Percentiles rank a stretch among this genome's conserved stretches.
Evolutionary conservation across 1,140 invertebrate species (phyloP).

Genomic region (Hyles euphorbiae): DNA sequence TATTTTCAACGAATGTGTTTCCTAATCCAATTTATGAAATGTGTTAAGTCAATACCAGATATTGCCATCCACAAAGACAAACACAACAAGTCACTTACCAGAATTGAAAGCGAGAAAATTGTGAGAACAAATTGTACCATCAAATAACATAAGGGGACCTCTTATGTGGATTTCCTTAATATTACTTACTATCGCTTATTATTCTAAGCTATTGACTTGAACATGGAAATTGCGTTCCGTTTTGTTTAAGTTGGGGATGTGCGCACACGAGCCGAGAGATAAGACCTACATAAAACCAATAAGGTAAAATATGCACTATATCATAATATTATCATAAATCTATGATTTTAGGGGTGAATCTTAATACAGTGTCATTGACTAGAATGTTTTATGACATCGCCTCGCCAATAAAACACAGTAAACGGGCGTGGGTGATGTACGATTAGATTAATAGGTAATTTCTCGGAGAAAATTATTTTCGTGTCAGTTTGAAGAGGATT

Average conservation of each 20-base stretch:
- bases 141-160: conserved; percentile 23
- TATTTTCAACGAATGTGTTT: too few species aligned
- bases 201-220: conserved; percentile 71
- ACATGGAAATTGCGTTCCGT: conserved; percentile 69
- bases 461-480: too few species aligned
- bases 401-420: background rate
- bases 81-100: too few species aligned
- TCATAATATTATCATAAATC: conserved; percentile 43
- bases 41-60: too few species aligned
- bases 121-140: conserved; percentile 22
- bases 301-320: conserved; percentile 41
- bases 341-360: conserved; percentile 22
- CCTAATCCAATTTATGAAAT: too few species aligned
- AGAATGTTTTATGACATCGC: conserved; percentile 8
- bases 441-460: too few species aligned
- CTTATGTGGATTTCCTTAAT: conserved; percentile 51
- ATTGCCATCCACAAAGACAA: too few species aligned
- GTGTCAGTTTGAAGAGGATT: too few species aligned
- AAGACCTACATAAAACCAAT: conserved; percentile 34
- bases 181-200: conserved; percentile 69
- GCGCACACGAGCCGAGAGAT: conserved; percentile 38
- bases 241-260: conserved; percentile 59
- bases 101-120: conserved; percentile 4
- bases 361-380: conserved; percentile 12
- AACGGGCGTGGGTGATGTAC: background rate